Conservation (phyloP, 2,888 invertebrate genomes). For the Euclidia mi region DNA sequence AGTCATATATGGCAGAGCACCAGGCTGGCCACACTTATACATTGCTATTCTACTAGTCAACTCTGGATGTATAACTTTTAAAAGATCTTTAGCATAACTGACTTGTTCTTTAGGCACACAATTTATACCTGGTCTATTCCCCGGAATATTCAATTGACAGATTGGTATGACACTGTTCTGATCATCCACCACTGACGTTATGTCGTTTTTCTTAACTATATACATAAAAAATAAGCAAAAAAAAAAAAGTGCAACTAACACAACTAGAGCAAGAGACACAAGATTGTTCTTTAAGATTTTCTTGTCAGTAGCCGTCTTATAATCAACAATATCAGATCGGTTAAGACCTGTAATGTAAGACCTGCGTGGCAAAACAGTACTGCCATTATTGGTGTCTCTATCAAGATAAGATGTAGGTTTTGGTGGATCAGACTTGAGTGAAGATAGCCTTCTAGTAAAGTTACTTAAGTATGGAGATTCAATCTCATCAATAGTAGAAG, state of each 20-base stretch:
- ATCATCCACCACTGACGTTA: slow-evolving; percentile 86
- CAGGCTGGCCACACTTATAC: slow-evolving; percentile 88
- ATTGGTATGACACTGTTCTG: slow-evolving; percentile 90
- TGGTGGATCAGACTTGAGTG: slow-evolving; percentile 79
- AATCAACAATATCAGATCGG: slow-evolving; percentile 79
- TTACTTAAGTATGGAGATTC: slow-evolving; percentile 93
- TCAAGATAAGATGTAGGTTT: slow-evolving; percentile 72
- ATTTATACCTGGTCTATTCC: slow-evolving; percentile 90
- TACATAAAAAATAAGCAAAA: slow-evolving; percentile 92
- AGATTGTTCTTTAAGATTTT: slow-evolving; percentile 90
- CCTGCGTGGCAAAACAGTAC: slow-evolving; percentile 74
- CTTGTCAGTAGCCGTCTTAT: slow-evolving; percentile 81
- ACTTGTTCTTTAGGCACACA: slow-evolving; percentile 92
- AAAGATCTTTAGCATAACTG: slow-evolving; percentile 90
- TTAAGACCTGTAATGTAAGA: slow-evolving; percentile 78
- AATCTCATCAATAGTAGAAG: slow-evolving; percentile 85
- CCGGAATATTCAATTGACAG: slow-evolving; percentile 88
- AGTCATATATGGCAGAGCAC: slow-evolving; percentile 89
- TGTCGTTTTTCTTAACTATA: slow-evolving; percentile 91
- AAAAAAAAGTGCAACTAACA: slow-evolving; percentile 91
- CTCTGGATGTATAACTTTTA: slow-evolving; percentile 92
- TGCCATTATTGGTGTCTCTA: slow-evolving; percentile 81
- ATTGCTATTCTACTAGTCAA: slow-evolving; percentile 90
- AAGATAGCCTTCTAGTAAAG: slow-evolving; percentile 91
- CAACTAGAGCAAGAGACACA: slow-evolving; percentile 91